These are phyloP conservation scores for Lasioglossum malachurum DNA, from an alignment of 2,888 invertebrate species.

Conservation along the genomic window DNA sequence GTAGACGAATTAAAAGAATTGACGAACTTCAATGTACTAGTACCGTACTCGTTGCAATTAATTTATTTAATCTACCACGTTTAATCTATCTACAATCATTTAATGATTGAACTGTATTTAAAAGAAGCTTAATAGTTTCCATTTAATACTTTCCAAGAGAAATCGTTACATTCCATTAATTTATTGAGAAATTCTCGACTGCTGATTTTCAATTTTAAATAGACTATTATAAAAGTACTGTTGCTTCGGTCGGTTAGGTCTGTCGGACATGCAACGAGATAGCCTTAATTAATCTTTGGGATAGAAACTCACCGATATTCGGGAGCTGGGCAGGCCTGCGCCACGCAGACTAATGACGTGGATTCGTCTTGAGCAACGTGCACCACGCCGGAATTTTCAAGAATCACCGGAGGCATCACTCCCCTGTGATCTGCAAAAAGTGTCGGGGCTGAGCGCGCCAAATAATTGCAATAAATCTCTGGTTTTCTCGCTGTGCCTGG, in stretches of 20 bases:
- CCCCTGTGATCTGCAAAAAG: conserved; percentile 89
- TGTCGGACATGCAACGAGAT: conserved; percentile 20
- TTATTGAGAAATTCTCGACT: too few relatives aligned
- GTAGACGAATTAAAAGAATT: too few relatives aligned
- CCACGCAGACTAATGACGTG: conserved; percentile 91
- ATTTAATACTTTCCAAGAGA: too few relatives aligned
- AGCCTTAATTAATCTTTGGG: conserved; percentile 36
- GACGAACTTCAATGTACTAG: too few relatives aligned
- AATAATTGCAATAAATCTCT: conserved; percentile 20
- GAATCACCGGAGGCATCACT: conserved; percentile 89
- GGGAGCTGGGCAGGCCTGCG: conserved; percentile 93
- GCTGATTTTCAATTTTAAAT: too few relatives aligned
- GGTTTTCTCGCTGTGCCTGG: background rate
- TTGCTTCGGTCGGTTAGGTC: background rate
- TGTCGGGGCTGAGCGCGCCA: conserved; percentile 14
- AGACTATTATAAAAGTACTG: background rate
- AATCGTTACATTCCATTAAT: too few relatives aligned
- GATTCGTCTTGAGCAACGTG: conserved; percentile 91
- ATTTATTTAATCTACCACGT: too few relatives aligned
- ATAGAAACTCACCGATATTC: conserved; percentile 88
- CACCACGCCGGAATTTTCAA: conserved; percentile 90
- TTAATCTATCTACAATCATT: too few relatives aligned
- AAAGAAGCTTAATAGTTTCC: too few relatives aligned
- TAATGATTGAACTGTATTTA: too few relatives aligned
- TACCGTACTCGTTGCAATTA: too few relatives aligned